Percentiles rank a stretch among this genome's conserved stretches.
Conservation (phyloP, 64 coral and sea anemone genomes). For the Stichodactyla mertensii region DNA sequence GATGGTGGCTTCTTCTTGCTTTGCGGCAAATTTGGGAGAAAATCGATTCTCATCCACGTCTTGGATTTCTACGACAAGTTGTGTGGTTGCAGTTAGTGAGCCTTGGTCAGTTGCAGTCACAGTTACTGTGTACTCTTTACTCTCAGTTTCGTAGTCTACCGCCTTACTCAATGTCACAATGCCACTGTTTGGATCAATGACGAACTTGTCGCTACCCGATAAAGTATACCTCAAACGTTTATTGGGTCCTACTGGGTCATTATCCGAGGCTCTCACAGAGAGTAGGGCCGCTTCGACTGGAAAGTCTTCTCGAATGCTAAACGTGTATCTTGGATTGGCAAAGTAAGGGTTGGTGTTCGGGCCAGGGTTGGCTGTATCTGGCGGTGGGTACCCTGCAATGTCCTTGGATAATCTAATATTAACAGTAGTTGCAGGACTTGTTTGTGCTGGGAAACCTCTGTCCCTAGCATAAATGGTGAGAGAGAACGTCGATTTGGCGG, state of each 20-base stretch:
- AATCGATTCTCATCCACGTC: slow-evolving; percentile 75
- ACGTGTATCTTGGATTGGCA: slow-evolving; percentile 51
- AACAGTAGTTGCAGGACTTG: not conserved
- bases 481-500: not conserved
- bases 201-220: slow-evolving; percentile 45
- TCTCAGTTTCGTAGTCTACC: slow-evolving; percentile 45
- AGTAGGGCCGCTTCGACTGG: slow-evolving; percentile 55
- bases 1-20: slow-evolving; percentile 29
- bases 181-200: slow-evolving; percentile 45
- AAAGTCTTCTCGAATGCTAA: slow-evolving; percentile 83
- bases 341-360: slow-evolving; percentile 63
- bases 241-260: slow-evolving; percentile 54
- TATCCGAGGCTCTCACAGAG: slow-evolving; percentile 59
- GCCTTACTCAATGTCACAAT: slow-evolving; percentile 38
- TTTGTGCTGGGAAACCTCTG: slow-evolving; percentile 25
- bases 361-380: slow-evolving; percentile 20
- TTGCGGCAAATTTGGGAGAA: slow-evolving; percentile 37
- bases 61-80: slow-evolving; percentile 58
- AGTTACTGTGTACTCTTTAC: slow-evolving; percentile 36
- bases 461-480: slow-evolving; percentile 52
- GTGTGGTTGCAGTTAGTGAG: slow-evolving; percentile 25
- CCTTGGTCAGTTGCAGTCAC: slow-evolving; percentile 41
- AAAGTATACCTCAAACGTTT: slow-evolving; percentile 37
- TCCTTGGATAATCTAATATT: slow-evolving; percentile 18
- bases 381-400: slow-evolving; percentile 29